phyloP scores from a whole-genome alignment of 2,888 invertebrate species.

The Poecilus cupreus region DNA sequence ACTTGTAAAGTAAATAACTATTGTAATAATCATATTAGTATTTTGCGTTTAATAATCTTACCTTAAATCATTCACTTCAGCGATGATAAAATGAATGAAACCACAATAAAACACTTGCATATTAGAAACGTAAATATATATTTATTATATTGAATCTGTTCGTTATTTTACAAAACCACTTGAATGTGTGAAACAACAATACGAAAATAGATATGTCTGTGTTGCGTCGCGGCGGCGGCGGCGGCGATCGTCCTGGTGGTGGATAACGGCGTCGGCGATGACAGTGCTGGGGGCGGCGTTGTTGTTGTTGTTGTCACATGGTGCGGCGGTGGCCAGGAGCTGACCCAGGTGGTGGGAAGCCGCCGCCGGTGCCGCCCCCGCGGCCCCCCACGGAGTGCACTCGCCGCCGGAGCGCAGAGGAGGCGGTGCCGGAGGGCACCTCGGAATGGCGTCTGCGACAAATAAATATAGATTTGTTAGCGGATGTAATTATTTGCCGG shows the following conservation, averaged over 20 bases:
- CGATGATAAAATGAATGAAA: too few species aligned
- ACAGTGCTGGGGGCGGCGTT: background rate
- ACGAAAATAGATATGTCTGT: constrained; percentile 60
- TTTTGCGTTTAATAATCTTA: too few species aligned
- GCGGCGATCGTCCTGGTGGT: too few species aligned
- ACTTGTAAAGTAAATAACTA: too few species aligned
- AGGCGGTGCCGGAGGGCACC: background rate
- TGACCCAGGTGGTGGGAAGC: constrained; percentile 15
- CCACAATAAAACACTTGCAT: background rate
- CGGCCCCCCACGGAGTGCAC: constrained; percentile 49
- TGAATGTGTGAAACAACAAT: constrained; percentile 52
- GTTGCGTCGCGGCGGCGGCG: background rate
- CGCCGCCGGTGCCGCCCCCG: background rate
- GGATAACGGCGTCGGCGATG: background rate
- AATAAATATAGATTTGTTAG: too few species aligned
- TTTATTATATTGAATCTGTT: constrained; percentile 45
- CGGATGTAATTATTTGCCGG: too few species aligned
- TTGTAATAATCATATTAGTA: too few species aligned
- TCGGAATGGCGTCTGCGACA: constrained; percentile 43
- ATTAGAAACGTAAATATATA: constrained; percentile 58
- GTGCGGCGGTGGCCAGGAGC: constrained; percentile 48
- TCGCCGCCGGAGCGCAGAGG: constrained; percentile 35
- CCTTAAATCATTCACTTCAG: too few species aligned
- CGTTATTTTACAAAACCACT: constrained; percentile 55
- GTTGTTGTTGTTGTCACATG: constrained; percentile 45